phyloP scores from a whole-genome alignment of 2,797 vertebrate genomes.

The Austrolebias charrua region DNA sequence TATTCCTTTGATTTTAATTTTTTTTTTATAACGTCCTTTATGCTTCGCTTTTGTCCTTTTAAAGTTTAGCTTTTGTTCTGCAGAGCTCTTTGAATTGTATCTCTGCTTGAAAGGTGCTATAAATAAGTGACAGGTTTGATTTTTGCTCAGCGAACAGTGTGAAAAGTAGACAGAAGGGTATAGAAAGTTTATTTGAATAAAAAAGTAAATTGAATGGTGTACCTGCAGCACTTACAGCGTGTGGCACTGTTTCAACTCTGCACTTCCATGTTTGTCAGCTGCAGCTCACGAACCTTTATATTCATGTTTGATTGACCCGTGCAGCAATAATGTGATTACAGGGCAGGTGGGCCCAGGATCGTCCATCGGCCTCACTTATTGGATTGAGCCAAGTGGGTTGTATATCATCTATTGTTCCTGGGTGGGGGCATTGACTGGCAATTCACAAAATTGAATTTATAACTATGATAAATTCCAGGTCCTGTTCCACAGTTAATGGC shows the following conservation, averaged over 20 bases:
- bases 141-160: neutral
- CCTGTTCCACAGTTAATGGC: constrained; percentile 73
- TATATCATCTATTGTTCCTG: constrained; percentile 86
- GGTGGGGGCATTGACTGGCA: constrained; percentile 76
- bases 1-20: neutral
- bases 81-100: neutral
- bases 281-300: constrained; percentile 68
- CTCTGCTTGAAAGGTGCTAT: neutral
- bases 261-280: constrained; percentile 46
- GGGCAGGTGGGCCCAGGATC: constrained; percentile 80
- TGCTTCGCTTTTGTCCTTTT: neutral
- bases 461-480: constrained; percentile 76
- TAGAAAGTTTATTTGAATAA: neutral
- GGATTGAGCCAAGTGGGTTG: constrained; percentile 82
- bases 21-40: neutral
- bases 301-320: constrained; percentile 72
- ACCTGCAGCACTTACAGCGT: constrained; percentile 32
- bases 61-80: neutral
- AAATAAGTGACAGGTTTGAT: neutral
- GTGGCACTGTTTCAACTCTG: constrained; percentile 32
- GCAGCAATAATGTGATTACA: constrained; percentile 79
- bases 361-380: constrained; percentile 77
- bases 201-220: neutral
- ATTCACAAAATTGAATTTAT: constrained; percentile 83
- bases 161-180: neutral